A percentile compares a stretch with the other conserved stretches of the same genome.
Evolutionary conservation across 2,113 vertebrate genomes (phyloP).

Genomic region (Vombatus ursinus): DNA sequence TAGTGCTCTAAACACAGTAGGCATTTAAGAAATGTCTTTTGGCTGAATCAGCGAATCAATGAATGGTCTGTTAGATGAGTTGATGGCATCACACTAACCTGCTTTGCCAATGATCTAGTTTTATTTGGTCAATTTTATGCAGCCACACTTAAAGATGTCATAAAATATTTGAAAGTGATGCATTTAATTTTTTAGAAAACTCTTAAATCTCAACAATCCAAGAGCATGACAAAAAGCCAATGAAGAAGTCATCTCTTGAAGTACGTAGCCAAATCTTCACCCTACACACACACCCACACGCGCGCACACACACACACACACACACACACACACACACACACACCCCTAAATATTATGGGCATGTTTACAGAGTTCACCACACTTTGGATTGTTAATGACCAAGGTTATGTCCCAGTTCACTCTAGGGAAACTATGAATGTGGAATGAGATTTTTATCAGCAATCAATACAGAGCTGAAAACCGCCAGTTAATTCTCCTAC

Average conservation of each 20-base stretch:
- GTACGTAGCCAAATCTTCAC: background rate
- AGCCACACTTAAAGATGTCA: background rate
- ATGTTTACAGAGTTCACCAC: background rate
- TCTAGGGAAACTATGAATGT: background rate
- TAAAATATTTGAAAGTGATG: background rate
- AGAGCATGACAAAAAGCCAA: background rate
- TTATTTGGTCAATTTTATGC: slow-evolving; percentile 8
- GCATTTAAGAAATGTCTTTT: background rate
- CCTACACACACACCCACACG: background rate
- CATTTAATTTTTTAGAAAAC: slow-evolving; percentile 10
- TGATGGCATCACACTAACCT: background rate
- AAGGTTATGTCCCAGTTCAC: background rate
- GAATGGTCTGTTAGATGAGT: background rate
- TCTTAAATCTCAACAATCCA: background rate
- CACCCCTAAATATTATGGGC: background rate
- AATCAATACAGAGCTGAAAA: background rate
- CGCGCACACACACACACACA: slow-evolving; percentile 2
- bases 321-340: background rate
- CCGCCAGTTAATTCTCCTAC: background rate
- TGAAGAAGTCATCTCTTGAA: background rate
- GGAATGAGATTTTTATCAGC: background rate
- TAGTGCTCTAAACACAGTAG: background rate
- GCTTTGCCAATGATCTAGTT: background rate
- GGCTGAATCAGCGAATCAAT: background rate
- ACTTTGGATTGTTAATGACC: background rate